Conservation (phyloP, 1,140 invertebrate species). For the Drosophila nigromelanica region DNA sequence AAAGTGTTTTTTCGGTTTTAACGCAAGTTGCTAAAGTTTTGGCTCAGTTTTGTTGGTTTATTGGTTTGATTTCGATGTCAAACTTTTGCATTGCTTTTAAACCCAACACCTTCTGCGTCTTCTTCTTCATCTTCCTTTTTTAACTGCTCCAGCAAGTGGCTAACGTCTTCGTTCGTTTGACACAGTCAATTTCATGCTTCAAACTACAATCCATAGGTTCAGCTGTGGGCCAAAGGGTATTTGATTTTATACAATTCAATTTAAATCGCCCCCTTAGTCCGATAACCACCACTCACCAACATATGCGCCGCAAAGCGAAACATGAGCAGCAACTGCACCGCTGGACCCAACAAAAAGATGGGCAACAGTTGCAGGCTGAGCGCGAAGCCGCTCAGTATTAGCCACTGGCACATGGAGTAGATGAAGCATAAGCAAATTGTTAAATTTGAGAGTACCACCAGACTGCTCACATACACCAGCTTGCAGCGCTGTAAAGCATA, state of each 20-base stretch:
- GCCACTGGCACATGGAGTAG: constrained; percentile 43
- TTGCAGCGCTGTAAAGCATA: constrained; percentile 51
- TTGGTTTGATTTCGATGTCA: constrained; percentile 67
- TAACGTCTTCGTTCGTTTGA: background rate
- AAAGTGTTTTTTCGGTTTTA: constrained; percentile 68
- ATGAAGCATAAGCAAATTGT: constrained; percentile 51
- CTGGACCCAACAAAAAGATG: constrained; percentile 51
- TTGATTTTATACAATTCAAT: constrained; percentile 19
- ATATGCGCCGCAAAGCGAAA: constrained; percentile 40
- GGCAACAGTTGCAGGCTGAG: constrained; percentile 27
- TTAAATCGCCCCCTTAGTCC: too few species aligned
- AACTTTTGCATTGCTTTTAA: constrained; percentile 39
- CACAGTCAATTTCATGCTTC: constrained; percentile 49
- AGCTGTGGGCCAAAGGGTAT: constrained; percentile 17
- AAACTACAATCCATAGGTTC: constrained; percentile 46
- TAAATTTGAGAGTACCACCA: constrained; percentile 54
- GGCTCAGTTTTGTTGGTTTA: constrained; percentile 58
- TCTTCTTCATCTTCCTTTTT: background rate
- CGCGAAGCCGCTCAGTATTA: constrained; percentile 23
- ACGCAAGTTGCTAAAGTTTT: constrained; percentile 31
- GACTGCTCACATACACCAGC: constrained; percentile 45
- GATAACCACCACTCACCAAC: constrained; percentile 41
- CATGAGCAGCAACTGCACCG: constrained; percentile 43
- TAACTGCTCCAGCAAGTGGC: background rate
- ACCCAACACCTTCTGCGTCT: background rate